Base-by-base conservation (phyloP, 1,140 invertebrate genomes). In the Pogonognathellus flavescens region DNA sequence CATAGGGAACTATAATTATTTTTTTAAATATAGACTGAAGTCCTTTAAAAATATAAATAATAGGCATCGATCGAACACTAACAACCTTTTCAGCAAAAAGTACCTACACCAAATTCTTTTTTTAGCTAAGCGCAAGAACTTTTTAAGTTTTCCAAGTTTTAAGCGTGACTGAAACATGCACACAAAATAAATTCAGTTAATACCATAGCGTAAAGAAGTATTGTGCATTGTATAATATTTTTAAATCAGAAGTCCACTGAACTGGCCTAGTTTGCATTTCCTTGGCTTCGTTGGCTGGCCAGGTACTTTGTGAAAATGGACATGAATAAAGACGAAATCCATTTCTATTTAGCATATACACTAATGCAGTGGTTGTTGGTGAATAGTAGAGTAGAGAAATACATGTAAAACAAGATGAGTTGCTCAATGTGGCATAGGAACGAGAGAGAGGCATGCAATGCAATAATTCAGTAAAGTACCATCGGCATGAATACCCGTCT, bases 231-330 rank as follows among this genome's bases (percentile, higher is more conserved):
- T 6, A 76, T 7, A 76, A 31, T 11, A 76, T 76, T 72, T 50
- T 16, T 13, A 76, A 50, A 76, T 76, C 25, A 76, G 14, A 31
- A 76, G 41, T 76, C 25, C 41, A 76, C 70, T 76, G 25, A 49
- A 49, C 70, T 76, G 70, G 41, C 70, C 70, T 76, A 76, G 70
- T 76, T 76, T 76, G 70, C 41, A 76, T 76, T 76, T 50, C n/a
- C 14, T 76, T 76, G 70, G 70, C 70, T 76, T 76, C 70, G 25
- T 76, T 66, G 25, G 62, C 22, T 41, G 31, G 31, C 31, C 31
- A 41, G 31, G 31, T 41, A 25, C 11, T 66, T 66, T 10, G 14
- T 25, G 20, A 13, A 22, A 13, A 66, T 20, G 25, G 62, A 66
- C 62, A 66, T 66, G 62, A 66, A 66, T 25, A 25, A 66, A 66